Evolutionary conservation across 2,888 invertebrate genomes (phyloP).

Genomic region (Habrosyne pyritoides): DNA sequence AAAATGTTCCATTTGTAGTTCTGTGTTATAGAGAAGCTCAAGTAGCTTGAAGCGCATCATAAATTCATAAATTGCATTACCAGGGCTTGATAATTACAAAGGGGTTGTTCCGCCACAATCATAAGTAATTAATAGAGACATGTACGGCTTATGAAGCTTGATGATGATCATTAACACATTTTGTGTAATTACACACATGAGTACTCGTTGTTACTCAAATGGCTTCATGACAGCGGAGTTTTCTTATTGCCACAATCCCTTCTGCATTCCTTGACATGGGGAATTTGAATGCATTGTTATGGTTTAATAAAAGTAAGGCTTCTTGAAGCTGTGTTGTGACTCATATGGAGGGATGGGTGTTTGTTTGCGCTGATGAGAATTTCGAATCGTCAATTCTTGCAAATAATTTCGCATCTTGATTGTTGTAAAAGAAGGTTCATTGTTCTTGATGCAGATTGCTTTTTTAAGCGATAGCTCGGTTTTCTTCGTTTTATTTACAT

Average conservation of each 20-base stretch:
- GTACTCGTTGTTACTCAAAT: conserved; percentile 18
- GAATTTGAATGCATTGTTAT: conserved; percentile 52
- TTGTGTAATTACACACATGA: conserved; percentile 36
- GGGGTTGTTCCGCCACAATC: conserved; percentile 7
- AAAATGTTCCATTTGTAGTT: too few relatives aligned
- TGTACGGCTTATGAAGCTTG: not conserved
- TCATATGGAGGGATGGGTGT: conserved; percentile 7
- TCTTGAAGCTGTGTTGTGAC: conserved; percentile 28
- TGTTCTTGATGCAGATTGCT: not conserved
- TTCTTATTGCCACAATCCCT: conserved; percentile 46
- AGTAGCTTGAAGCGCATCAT: not conserved
- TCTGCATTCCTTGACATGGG: conserved; percentile 51
- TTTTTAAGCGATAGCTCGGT: not conserved
- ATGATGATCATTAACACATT: conserved; percentile 18
- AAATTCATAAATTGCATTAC: not conserved
- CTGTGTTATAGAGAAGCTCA: too few relatives aligned
- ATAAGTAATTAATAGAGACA: not conserved
- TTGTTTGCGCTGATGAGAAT: not conserved
- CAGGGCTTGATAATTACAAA: not conserved
- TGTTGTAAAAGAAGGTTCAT: not conserved
- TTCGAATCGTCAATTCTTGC: not conserved
- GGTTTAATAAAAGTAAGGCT: conserved; percentile 50
- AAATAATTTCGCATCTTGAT: not conserved
- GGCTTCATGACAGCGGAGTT: conserved; percentile 27
- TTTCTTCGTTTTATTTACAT: not conserved